phyloP scores from a whole-genome alignment of 2,888 invertebrate genomes.

The Caenorhabditis zanzibari region DNA sequence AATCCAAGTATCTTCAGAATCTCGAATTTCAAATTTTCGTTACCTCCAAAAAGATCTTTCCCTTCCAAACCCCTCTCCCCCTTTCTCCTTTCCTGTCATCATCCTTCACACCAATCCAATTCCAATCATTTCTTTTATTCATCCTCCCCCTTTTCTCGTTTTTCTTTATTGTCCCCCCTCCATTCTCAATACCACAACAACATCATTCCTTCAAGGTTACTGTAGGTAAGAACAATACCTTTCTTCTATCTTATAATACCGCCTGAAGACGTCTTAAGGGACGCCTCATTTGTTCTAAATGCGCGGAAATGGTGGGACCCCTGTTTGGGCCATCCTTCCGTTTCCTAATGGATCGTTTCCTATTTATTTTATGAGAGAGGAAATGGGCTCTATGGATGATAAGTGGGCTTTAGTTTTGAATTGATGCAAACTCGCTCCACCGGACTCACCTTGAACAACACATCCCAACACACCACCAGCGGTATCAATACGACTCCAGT shows the following conservation, averaged over 20 bases:
- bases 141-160: too few species aligned
- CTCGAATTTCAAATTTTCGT: too few species aligned
- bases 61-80: slow-evolving; percentile 2
- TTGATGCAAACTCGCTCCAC: too few species aligned
- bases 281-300: slow-evolving; percentile 63
- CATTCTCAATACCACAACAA: background rate
- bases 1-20: too few species aligned
- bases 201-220: slow-evolving; percentile 59
- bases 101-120: slow-evolving; percentile 40
- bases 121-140: slow-evolving; percentile 20
- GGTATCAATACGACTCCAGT: slow-evolving; percentile 65
- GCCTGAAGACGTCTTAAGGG: slow-evolving; percentile 39
- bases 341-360: slow-evolving; percentile 45
- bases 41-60: too few species aligned
- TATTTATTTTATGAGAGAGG: background rate
- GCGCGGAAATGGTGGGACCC: slow-evolving; percentile 37
- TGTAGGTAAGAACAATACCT: slow-evolving; percentile 63
- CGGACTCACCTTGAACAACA: slow-evolving; percentile 43
- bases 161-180: background rate
- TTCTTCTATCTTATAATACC: slow-evolving; percentile 7
- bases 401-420: background rate
- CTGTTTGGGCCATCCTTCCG: slow-evolving; percentile 19
- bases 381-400: slow-evolving; percentile 4
- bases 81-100: background rate
- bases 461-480: slow-evolving; percentile 14